These are phyloP conservation scores for Campylomormyrus numenius DNA, from an alignment of 2,113 vertebrate species.

Conservation along the genomic window DNA sequence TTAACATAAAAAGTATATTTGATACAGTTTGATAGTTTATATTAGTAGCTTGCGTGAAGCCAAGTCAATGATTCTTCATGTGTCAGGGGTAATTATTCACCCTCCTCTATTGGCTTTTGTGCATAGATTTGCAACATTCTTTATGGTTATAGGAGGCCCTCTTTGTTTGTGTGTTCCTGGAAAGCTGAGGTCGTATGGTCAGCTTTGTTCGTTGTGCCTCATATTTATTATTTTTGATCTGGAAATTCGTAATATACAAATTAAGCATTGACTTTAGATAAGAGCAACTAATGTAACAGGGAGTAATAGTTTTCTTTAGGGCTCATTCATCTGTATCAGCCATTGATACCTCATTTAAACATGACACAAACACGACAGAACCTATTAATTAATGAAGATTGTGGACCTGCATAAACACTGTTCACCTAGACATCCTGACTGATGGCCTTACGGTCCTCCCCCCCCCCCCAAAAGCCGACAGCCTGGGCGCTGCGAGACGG, in stretches of 20 bases:
- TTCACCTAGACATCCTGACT: neutral
- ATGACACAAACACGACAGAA: neutral
- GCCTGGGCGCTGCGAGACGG: slow-evolving; percentile 92
- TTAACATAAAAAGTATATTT: neutral
- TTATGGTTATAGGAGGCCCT: neutral
- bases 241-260: neutral
- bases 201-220: neutral
- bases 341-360: neutral
- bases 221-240: neutral
- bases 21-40: neutral
- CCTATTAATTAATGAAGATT: neutral
- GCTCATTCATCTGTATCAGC: neutral
- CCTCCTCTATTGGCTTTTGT: neutral
- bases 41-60: neutral
- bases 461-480: slow-evolving; percentile 29
- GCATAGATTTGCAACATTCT: neutral
- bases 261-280: neutral
- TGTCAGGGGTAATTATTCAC: neutral
- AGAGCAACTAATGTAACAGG: neutral
- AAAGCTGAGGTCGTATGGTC: neutral
- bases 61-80: neutral
- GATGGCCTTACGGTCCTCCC: neutral
- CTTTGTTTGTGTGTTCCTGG: neutral
- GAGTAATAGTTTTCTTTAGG: neutral
- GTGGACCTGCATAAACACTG: neutral